Base-by-base conservation (phyloP, 2,797 vertebrate species). In the Leuciscus waleckii region DNA sequence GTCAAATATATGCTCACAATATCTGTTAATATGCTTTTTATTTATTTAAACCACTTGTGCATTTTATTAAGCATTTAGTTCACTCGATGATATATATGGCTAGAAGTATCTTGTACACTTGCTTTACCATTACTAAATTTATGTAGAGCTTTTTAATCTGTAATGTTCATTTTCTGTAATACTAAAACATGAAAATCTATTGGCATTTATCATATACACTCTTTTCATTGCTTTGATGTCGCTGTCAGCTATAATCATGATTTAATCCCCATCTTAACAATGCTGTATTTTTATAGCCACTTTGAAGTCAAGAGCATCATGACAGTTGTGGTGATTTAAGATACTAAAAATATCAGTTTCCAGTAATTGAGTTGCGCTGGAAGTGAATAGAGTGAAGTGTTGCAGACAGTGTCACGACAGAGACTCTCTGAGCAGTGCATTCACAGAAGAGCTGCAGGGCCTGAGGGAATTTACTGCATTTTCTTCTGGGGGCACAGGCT, bases 291-390 rank as follows among this genome's bases (percentile, higher is more conserved):
- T 89, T 90, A 82, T 84, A 86, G 84, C 58, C 77, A 76, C 91
- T 92, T 91, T 91, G 92, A 91, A 90, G 90, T 89, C 81, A 88
- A 90, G 88, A 90, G 85, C 86, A 90, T 91, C 85, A 88, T 89
- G 89, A 92, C 90, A 92, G 91, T 86, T 81, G 71, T 85, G 85
- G 88, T 92, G 92, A 92, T 90, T 90, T 89, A 91, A 89, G 90
- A 89, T 88, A 88, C 88, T 86, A 89, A 87, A 90, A 90, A 91
- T 92, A 84, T 82, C 79, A 84, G 80, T 87, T 89, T 85, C 71
- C 77, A 88, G 89, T 90, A 86, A 91, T 90, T 86, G 88, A 88
- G 86, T 85, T 74, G 87, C 77, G 79, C 85, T 85, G 71, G 70
- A 84, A 89, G 84, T 88, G 90, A 92, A 91, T 86, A 89, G 87